A percentile compares a stretch with the other conserved stretches of the same genome.
Evolutionary conservation across 2,113 vertebrate genomes (phyloP).

Genomic region (Sphyrna mokarran): DNA sequence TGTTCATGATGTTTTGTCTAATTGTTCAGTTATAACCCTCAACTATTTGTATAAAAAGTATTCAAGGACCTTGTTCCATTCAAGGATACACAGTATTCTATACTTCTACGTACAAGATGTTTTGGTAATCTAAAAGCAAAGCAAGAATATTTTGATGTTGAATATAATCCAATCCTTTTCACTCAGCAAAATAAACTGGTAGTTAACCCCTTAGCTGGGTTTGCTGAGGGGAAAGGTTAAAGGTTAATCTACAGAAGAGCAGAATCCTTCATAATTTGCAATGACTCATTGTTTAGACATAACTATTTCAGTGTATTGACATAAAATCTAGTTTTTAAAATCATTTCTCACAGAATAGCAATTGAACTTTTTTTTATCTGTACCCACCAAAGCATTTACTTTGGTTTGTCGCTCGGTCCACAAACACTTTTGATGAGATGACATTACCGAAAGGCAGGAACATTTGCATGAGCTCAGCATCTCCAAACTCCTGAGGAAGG

Average conservation of each 20-base stretch:
- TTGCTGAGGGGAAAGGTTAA: constrained; percentile 30
- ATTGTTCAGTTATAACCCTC: background rate
- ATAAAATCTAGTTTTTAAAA: constrained; percentile 36
- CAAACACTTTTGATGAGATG: constrained; percentile 99
- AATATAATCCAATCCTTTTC: constrained; percentile 24
- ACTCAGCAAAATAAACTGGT: constrained; percentile 27
- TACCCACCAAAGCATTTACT: constrained; percentile 99
- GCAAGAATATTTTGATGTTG: constrained; percentile 29
- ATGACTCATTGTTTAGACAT: constrained; percentile 26
- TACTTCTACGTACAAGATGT: constrained; percentile 7
- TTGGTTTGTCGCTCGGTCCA: constrained; percentile 99
- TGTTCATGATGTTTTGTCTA: background rate
- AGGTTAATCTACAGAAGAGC: constrained; percentile 19
- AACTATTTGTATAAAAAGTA: constrained; percentile 9
- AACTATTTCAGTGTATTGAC: constrained; percentile 34
- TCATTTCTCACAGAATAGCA: constrained; percentile 33
- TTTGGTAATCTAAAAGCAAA: constrained; percentile 34
- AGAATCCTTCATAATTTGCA: background rate
- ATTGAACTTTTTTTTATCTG: constrained; percentile 75
- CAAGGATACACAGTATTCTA: constrained; percentile 36
- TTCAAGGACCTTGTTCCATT: constrained; percentile 14
- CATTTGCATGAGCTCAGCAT: constrained; percentile 99
- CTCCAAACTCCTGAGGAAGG: constrained; percentile 99
- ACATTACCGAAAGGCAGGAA: constrained; percentile 99
- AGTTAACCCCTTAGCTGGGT: background rate